These are phyloP conservation scores for Ceratothoa steindachneri DNA, from an alignment of 2,888 invertebrate genomes.

Conservation along the genomic window DNA sequence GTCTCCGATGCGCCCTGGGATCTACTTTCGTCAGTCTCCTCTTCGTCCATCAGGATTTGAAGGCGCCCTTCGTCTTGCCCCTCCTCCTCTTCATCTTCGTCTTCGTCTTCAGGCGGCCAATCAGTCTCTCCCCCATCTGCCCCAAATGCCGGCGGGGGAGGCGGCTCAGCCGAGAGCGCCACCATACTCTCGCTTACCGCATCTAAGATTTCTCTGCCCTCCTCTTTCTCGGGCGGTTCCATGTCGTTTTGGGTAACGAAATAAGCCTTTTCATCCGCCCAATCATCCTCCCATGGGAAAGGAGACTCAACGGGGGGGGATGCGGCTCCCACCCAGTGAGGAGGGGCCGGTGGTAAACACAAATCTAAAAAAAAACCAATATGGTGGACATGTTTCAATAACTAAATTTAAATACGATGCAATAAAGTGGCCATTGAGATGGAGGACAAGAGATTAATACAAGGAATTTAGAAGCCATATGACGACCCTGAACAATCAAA, in stretches of 20 bases:
- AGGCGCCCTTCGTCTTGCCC: not conserved
- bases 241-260: constrained; percentile 19
- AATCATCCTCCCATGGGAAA: constrained; percentile 46
- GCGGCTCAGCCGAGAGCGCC: not conserved
- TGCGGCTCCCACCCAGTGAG: constrained; percentile 5
- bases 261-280: constrained; percentile 37
- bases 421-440: too few species aligned
- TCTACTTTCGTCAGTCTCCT: not conserved
- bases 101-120: not conserved
- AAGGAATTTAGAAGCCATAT: too few species aligned
- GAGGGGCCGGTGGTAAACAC: constrained; percentile 18
- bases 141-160: not conserved
- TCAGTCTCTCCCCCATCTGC: not conserved
- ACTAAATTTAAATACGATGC: too few species aligned
- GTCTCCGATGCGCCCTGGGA: not conserved
- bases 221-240: not conserved
- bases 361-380: constrained; percentile 18
- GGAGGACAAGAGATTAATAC: too few species aligned
- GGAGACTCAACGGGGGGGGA: constrained; percentile 16
- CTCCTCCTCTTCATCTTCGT: not conserved
- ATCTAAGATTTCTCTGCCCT: not conserved
- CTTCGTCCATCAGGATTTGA: not conserved
- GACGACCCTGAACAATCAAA: too few species aligned
- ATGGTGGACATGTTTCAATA: too few species aligned
- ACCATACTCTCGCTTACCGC: too few species aligned